Conservation (phyloP, 2,797 vertebrate species). For the Neosilurus hyrtlii region DNA sequence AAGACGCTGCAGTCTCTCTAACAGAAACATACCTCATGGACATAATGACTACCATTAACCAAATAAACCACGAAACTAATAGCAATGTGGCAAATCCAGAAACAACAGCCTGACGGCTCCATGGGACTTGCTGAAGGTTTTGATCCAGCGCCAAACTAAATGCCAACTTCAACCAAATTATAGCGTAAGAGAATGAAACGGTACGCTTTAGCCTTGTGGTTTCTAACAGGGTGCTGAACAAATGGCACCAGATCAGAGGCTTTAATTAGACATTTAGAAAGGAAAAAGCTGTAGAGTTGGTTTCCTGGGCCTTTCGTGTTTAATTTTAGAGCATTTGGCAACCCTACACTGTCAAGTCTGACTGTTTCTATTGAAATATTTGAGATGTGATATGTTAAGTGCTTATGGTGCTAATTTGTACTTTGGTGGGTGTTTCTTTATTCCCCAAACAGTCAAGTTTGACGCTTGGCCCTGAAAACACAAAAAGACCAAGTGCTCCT, state of each 20-base stretch:
- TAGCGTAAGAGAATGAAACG: background rate
- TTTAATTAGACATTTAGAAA: slow-evolving; percentile 6
- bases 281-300: background rate
- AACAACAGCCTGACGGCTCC: background rate
- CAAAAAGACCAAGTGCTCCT: background rate
- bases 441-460: background rate
- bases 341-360: background rate
- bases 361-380: background rate
- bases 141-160: background rate
- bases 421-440: background rate
- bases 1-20: background rate
- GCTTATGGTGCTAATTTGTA: background rate
- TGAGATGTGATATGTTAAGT: too few species aligned
- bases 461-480: background rate
- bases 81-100: background rate
- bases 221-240: slow-evolving; percentile 5
- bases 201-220: background rate
- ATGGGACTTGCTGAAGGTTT: background rate
- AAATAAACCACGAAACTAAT: too few species aligned
- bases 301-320: too few species aligned
- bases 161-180: background rate
- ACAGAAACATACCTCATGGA: background rate
- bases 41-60: background rate
- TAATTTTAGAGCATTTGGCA: background rate
- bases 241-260: background rate